phyloP scores from a whole-genome alignment of 2,888 invertebrate species.

The Scrobipalpa atriplicella region DNA sequence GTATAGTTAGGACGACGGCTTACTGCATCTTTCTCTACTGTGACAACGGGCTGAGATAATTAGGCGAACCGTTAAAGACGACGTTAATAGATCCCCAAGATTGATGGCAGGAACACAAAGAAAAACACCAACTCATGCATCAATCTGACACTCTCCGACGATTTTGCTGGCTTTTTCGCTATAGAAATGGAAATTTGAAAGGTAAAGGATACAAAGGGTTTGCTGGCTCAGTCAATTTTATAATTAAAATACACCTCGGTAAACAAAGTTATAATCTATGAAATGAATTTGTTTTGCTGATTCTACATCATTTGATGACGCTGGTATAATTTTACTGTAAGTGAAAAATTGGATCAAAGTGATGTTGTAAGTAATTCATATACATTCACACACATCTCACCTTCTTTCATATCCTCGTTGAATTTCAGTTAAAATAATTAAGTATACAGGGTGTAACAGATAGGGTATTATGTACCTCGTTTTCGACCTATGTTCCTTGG shows the following conservation, averaged over 20 bases:
- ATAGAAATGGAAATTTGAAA: slow-evolving; percentile 18
- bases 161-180: slow-evolving; percentile 37
- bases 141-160: slow-evolving; percentile 61
- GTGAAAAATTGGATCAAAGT: too few relatives aligned
- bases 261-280: background rate
- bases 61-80: slow-evolving; percentile 67
- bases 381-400: too few relatives aligned
- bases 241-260: background rate
- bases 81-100: slow-evolving; percentile 72
- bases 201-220: slow-evolving; percentile 13
- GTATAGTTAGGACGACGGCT: too few relatives aligned
- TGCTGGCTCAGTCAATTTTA: background rate
- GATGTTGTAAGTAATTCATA: too few relatives aligned
- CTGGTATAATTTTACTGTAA: too few relatives aligned
- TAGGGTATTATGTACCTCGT: too few relatives aligned
- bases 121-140: slow-evolving; percentile 71
- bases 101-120: slow-evolving; percentile 66
- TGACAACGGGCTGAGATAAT: slow-evolving; percentile 56
- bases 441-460: too few relatives aligned
- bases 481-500: too few relatives aligned
- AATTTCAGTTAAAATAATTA: too few relatives aligned
- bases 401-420: too few relatives aligned
- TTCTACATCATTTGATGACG: background rate
- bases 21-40: too few relatives aligned
- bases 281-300: background rate